phyloP scores from a whole-genome alignment of 2,888 invertebrate genomes.

The Caenorhabditis sp. region DNA sequence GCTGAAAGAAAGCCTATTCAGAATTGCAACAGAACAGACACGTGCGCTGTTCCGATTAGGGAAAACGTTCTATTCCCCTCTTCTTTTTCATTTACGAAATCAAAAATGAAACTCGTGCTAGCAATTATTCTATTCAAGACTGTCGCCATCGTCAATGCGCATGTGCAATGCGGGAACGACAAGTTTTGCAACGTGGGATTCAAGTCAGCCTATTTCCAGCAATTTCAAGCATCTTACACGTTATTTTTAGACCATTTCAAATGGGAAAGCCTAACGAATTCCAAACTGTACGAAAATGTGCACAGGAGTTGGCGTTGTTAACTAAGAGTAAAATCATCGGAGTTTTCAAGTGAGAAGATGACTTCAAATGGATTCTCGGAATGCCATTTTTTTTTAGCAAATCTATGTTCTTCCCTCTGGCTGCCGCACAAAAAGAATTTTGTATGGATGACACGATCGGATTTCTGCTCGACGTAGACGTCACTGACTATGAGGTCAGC shows the following conservation, averaged over 20 bases:
- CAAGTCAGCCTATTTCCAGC: constrained; percentile 4
- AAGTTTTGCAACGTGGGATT: constrained; percentile 19
- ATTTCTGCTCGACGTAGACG: constrained; percentile 53
- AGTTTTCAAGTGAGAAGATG: constrained; percentile 9
- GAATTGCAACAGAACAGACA: background rate
- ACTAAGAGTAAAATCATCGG: constrained; percentile 1
- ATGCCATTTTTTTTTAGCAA: background rate
- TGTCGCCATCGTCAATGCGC: background rate
- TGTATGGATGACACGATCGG: constrained; percentile 53
- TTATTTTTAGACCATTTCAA: constrained; percentile 28
- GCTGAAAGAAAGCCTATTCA: constrained; percentile 20
- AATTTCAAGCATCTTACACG: too few relatives aligned
- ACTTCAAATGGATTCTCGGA: background rate
- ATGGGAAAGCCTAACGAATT: background rate
- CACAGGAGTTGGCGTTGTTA: background rate
- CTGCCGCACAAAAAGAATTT: background rate
- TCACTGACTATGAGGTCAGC: constrained; percentile 34
- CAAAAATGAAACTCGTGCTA: constrained; percentile 33
- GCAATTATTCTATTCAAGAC: constrained; percentile 5
- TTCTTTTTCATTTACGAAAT: background rate
- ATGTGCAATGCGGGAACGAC: constrained; percentile 37
- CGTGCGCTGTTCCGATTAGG: too few relatives aligned
- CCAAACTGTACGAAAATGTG: background rate
- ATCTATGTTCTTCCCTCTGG: background rate
- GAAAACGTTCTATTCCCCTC: background rate